These are phyloP conservation scores for Drosophila sp. DNA, from an alignment of 1,140 invertebrate species.

Conservation along the genomic window DNA sequence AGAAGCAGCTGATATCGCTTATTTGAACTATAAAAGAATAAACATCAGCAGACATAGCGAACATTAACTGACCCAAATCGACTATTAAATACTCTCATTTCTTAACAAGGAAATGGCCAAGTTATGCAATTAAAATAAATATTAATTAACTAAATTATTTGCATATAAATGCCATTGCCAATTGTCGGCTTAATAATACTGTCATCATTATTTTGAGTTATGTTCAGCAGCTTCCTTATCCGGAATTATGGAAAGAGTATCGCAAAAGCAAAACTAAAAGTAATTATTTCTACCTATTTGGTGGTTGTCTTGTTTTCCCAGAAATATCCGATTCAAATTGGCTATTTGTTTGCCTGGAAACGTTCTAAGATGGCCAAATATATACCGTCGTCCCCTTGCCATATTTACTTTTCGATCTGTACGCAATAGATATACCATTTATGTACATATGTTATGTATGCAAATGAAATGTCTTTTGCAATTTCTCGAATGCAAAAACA, in stretches of 20 bases:
- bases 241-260: not conserved
- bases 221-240: no score
- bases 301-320: not conserved
- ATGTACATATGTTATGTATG: not conserved
- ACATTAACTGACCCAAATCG: not conserved
- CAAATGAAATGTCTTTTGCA: conserved; percentile 14
- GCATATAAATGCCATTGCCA: no score
- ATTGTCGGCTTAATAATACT: no score
- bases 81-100: not conserved
- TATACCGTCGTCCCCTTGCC: not conserved
- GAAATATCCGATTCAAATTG: not conserved
- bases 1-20: not conserved
- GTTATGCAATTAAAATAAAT: no score
- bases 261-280: not conserved
- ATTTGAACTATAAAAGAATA: not conserved
- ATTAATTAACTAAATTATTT: no score
- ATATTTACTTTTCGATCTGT: conserved; percentile 1
- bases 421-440: not conserved
- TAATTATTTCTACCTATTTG: not conserved
- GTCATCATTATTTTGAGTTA: no score
- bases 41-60: not conserved
- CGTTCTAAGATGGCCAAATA: conserved; percentile 4
- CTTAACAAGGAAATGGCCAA: no score
- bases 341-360: conserved; percentile 1
- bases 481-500: conserved; percentile 4